Conservation (phyloP, 2,113 vertebrate genomes). For the Chaetodon auriga region DNA sequence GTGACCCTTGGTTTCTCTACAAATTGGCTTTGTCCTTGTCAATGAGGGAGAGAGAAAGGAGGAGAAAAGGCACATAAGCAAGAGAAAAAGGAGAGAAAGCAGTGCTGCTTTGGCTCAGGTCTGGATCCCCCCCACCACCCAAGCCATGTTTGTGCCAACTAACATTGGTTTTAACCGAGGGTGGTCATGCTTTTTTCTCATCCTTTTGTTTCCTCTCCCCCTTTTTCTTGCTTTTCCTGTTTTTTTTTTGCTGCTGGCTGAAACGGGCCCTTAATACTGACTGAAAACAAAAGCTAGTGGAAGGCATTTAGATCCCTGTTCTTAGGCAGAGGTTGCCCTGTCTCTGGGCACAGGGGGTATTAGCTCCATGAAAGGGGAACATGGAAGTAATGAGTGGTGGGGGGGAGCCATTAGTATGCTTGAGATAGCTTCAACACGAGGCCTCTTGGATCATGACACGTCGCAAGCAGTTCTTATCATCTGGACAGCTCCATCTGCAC, state of each 20-base stretch:
- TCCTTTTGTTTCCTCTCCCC: constrained; percentile 25
- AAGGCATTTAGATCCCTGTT: constrained; percentile 79
- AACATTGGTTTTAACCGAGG: constrained; percentile 51
- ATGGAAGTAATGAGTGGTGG: constrained; percentile 95
- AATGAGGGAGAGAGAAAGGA: constrained; percentile 65
- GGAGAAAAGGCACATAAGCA: constrained; percentile 54
- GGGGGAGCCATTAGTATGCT: constrained; percentile 94
- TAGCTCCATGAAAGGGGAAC: constrained; percentile 94
- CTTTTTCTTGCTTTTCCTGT: constrained; percentile 16
- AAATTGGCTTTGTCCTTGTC: constrained; percentile 87
- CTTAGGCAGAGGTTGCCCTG: constrained; percentile 79
- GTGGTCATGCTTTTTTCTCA: constrained; percentile 46
- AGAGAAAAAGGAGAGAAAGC: constrained; percentile 55
- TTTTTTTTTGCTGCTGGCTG: constrained; percentile 25
- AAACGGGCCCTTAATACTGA: constrained; percentile 40
- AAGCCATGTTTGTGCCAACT: constrained; percentile 47
- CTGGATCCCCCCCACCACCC: constrained; percentile 29
- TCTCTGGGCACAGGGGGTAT: constrained; percentile 90
- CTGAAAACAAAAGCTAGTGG: constrained; percentile 55
- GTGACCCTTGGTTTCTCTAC: constrained; percentile 80
- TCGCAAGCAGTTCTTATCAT: constrained; percentile 96
- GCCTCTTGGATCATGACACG: constrained; percentile 95
- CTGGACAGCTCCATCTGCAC: constrained; percentile 99
- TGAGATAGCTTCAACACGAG: constrained; percentile 96
- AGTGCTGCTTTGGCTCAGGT: constrained; percentile 52